Conservation (phyloP, 2,113 vertebrate genomes). For the Aspidoscelis tigris region DNA sequence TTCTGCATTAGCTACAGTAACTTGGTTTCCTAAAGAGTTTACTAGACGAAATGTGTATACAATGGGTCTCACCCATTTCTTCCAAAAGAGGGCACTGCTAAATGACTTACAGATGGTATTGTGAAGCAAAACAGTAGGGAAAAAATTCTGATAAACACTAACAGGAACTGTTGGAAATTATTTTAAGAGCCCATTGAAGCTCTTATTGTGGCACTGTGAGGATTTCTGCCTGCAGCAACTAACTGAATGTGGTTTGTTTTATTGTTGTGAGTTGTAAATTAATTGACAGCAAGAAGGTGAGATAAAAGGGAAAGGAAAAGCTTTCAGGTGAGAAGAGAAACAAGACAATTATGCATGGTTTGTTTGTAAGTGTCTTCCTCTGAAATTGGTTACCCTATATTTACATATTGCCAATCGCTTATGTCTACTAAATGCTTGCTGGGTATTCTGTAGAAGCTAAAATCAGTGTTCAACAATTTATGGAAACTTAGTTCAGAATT, state of each 20-base stretch:
- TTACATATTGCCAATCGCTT: conserved; percentile 25
- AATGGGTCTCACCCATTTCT: not conserved
- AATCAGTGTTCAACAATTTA: not conserved
- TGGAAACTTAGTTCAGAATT: not conserved
- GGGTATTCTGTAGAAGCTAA: not conserved
- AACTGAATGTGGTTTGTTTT: conserved; percentile 5
- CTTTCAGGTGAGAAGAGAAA: conserved; percentile 9
- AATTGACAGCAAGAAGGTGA: conserved; percentile 13
- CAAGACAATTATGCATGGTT: conserved; percentile 15
- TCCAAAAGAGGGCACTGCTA: conserved; percentile 49
- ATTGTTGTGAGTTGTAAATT: conserved; percentile 7
- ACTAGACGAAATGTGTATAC: not conserved
- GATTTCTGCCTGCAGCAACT: conserved; percentile 6
- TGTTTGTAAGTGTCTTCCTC: not conserved
- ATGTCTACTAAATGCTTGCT: not conserved
- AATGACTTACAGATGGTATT: not conserved
- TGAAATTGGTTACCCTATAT: conserved; percentile 37
- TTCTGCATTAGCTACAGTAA: no score
- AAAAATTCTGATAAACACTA: not conserved
- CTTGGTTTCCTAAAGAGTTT: not conserved
- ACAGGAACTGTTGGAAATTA: not conserved
- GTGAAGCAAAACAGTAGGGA: not conserved
- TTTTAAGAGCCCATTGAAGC: conserved; percentile 3
- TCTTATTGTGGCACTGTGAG: not conserved
- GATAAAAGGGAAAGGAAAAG: conserved; percentile 20